Evolutionary conservation across 2,797 vertebrate genomes (phyloP), one percentile per base, ranked within the genome.

Genomic region (Oreochromis mossambicus): DNA sequence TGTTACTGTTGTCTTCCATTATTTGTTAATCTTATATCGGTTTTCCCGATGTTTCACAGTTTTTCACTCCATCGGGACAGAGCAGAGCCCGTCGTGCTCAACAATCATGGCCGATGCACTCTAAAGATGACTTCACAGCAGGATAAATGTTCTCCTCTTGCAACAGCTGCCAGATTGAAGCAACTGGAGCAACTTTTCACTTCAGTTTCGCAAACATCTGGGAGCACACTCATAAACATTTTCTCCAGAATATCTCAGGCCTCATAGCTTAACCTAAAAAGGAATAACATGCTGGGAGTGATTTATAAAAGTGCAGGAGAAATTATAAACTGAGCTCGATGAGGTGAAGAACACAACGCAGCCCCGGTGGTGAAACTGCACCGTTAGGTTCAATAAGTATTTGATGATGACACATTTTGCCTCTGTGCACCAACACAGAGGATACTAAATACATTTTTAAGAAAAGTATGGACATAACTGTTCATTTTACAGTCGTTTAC

Each of bases 251-350:
- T n/a, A 51, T 21, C 21, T 51, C 77, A 41, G 17, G 50, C 17
- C 34, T 56, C 81, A 87, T 80, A 81, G 79, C 75, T 79, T 84
- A 26, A 48, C 88, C 84, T 81, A 68, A 86, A 78, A 90, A 91
- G 85, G 81, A 83, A 52, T 51, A 50, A 36, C 10, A 55, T 15
- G 3, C 34, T 14, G 10, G n/a, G 41, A 79, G 56, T 3, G 48
- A 61, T 82, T 50, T 50, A 75, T 50, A 66, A 66, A 66, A 66
- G 36, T 41, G 4, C 63, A 68, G 38, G 63, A 21, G 36, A 68
- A 68, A 68, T n/a, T 14, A 41, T 41, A 75, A 75, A 75, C 70
- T 29, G 17, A 75, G 70, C 26, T 75, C 2, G 7, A 50, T 75
- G 29, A 4, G 43, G 29, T 50, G 70, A 50, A 75, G 70, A 75